A percentile compares a stretch with the other conserved stretches of the same genome.
Evolutionary conservation across 2,888 invertebrate genomes (phyloP).

Genomic region (Acleris cristana): DNA sequence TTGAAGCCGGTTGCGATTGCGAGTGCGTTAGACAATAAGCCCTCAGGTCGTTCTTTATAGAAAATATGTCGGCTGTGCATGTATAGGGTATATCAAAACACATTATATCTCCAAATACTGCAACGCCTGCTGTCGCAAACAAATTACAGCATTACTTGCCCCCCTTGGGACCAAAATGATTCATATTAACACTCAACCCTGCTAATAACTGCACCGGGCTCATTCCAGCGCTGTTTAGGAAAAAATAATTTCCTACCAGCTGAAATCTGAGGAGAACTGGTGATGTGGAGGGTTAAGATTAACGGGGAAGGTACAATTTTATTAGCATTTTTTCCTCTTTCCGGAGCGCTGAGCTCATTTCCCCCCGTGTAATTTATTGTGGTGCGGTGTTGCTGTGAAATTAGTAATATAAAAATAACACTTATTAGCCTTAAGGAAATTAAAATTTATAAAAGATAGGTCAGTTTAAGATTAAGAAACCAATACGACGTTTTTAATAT

Average conservation of each 20-base stretch:
- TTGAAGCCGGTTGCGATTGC: too few relatives aligned
- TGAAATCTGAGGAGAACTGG: conserved; percentile 70
- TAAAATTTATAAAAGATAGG: conserved; percentile 46
- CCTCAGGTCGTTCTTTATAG: too few relatives aligned
- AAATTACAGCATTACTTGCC: background rate
- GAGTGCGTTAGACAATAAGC: too few relatives aligned
- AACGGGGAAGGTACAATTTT: conserved; percentile 77
- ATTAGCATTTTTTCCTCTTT: conserved; percentile 80
- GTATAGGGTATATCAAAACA: too few relatives aligned
- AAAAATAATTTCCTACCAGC: conserved; percentile 41
- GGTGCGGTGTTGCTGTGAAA: conserved; percentile 64
- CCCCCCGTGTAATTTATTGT: conserved; percentile 73
- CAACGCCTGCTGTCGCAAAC: background rate
- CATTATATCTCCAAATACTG: background rate
- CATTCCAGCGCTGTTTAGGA: conserved; percentile 13
- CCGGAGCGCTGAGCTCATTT: conserved; percentile 75
- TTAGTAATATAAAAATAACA: conserved; percentile 73
- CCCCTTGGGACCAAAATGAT: conserved; percentile 1
- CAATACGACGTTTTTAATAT: background rate
- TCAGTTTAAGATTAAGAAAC: background rate
- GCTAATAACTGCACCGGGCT: conserved; percentile 24
- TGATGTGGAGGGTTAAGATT: conserved; percentile 69
- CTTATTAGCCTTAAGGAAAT: conserved; percentile 59
- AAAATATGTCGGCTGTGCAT: too few relatives aligned
- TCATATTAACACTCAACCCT: conserved; percentile 11